Conservation (phyloP, 2,888 invertebrate genomes). For the Campopleginae sp. region DNA sequence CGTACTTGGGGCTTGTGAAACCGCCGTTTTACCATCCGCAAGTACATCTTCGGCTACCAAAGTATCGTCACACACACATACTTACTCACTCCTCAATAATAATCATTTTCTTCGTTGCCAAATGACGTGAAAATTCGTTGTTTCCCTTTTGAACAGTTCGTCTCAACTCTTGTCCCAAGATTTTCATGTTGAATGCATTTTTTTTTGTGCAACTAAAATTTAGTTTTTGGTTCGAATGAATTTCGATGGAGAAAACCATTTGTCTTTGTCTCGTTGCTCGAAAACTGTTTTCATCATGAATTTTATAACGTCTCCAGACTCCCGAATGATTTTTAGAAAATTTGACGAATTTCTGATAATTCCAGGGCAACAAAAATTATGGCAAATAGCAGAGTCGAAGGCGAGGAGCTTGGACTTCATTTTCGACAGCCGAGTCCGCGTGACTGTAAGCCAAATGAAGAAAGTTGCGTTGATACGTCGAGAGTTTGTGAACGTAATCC, state of each 20-base stretch:
- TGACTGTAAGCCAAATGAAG: constrained; percentile 24
- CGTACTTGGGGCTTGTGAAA: constrained; percentile 15
- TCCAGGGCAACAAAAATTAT: not conserved
- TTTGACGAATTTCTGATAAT: too few relatives aligned
- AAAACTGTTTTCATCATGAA: not conserved
- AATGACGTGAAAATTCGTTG: not conserved
- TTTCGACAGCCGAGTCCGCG: constrained; percentile 20
- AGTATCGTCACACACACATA: constrained; percentile 12
- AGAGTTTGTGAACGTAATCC: not conserved
- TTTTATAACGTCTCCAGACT: too few relatives aligned
- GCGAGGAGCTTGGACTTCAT: constrained; percentile 18
- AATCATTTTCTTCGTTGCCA: not conserved
- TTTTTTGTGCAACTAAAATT: not conserved
- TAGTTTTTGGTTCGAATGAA: not conserved
- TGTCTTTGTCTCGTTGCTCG: not conserved
- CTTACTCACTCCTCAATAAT: constrained; percentile 9
- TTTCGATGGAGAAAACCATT: not conserved
- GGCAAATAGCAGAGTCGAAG: not conserved
- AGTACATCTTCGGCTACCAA: constrained; percentile 41
- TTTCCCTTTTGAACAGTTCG: not conserved
- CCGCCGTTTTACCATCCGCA: constrained; percentile 31
- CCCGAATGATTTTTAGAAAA: too few relatives aligned
- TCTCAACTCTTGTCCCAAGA: not conserved
- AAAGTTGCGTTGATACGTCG: constrained; percentile 31
- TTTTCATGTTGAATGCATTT: not conserved